phyloP scores from a whole-genome alignment of 2,113 vertebrate species.

The Brienomyrus brachyistius region DNA sequence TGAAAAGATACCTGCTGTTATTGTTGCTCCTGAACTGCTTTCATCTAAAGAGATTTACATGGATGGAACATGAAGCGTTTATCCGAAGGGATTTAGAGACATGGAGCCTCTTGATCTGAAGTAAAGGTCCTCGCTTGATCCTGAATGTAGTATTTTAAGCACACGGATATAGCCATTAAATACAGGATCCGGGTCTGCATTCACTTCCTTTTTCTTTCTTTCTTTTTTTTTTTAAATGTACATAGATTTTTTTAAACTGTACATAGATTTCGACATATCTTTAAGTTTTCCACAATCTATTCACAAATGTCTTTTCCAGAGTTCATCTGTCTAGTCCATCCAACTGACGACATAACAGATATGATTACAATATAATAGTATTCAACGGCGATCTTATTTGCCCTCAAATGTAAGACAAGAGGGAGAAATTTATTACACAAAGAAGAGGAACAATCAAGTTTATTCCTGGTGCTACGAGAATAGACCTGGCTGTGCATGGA shows the following conservation, averaged over 20 bases:
- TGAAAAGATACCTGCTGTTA: slow-evolving; percentile 25
- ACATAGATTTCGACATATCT: neutral
- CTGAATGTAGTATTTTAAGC: neutral
- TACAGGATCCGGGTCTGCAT: neutral
- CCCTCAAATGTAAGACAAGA: neutral
- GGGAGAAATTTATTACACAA: neutral
- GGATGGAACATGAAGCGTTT: neutral
- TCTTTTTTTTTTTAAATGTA: neutral
- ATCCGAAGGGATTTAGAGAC: neutral
- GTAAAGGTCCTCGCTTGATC: neutral
- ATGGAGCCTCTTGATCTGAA: neutral
- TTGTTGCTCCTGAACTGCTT: neutral
- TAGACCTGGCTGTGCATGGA: neutral
- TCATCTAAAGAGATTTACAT: neutral
- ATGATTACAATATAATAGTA: neutral
- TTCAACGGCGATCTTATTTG: neutral
- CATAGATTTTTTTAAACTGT: neutral
- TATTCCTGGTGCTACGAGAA: neutral
- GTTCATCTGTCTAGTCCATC: neutral
- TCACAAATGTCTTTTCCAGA: neutral
- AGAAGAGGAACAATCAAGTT: neutral
- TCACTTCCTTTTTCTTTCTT: too few relatives aligned
- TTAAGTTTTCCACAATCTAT: neutral
- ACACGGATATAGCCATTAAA: neutral
- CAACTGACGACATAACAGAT: neutral